Conservation (phyloP, 1,140 invertebrate genomes). For the Phenacoccus solenopsis region DNA sequence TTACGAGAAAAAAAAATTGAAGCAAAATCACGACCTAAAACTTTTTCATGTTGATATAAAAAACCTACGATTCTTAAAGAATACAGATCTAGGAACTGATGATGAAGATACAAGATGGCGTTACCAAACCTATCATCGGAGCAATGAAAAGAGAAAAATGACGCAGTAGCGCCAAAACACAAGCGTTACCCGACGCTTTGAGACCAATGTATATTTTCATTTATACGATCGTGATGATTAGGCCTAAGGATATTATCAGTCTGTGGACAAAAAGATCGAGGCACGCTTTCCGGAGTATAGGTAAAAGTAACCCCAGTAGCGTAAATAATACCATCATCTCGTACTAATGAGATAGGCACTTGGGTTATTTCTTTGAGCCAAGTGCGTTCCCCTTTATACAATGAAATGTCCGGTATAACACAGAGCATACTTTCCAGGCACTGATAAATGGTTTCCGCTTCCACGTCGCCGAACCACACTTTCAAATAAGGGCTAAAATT, state of each 20-base stretch:
- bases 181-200: background rate
- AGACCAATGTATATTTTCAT: background rate
- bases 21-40: no score
- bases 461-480: slow-evolving; percentile 98
- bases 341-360: slow-evolving; percentile 90
- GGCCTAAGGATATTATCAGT: slow-evolving; percentile 27
- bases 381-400: slow-evolving; percentile 88
- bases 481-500: slow-evolving; percentile 92
- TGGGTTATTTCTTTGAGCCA: slow-evolving; percentile 82
- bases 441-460: slow-evolving; percentile 96
- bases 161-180: background rate
- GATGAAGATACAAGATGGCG: no score
- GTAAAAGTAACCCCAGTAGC: slow-evolving; percentile 97
- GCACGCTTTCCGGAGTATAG: slow-evolving; percentile 89
- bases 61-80: no score
- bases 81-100: no score
- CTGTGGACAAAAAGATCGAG: slow-evolving; percentile 64
- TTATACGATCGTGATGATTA: background rate
- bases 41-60: no score
- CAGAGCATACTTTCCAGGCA: slow-evolving; percentile 67
- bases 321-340: slow-evolving; percentile 98
- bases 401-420: slow-evolving; percentile 88
- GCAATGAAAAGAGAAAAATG: no score
- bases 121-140: no score
- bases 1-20: no score